phyloP scores from a whole-genome alignment of 2,113 vertebrate species.

The Vulpes ferrilata region DNA sequence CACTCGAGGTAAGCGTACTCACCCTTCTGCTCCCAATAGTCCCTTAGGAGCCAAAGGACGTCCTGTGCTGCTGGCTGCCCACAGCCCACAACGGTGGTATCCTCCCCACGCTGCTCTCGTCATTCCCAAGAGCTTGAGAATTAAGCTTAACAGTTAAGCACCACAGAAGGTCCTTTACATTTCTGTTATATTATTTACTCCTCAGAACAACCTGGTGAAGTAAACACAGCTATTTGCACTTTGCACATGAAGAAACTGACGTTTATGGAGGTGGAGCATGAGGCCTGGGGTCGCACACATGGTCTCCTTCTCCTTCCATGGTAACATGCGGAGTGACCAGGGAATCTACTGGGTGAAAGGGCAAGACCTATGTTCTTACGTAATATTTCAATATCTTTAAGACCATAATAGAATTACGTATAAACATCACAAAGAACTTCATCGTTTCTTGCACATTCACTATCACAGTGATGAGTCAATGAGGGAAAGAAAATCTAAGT shows the following conservation, averaged over 20 bases:
- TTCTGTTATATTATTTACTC: not conserved
- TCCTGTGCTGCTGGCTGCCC: not conserved
- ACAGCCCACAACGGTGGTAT: not conserved
- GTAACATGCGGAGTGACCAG: not conserved
- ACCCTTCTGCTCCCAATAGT: not conserved
- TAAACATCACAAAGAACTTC: not conserved
- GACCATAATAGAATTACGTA: not conserved
- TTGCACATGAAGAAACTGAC: not conserved
- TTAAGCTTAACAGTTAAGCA: not conserved
- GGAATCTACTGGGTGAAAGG: not conserved
- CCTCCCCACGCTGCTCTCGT: not conserved
- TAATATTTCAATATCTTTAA: not conserved
- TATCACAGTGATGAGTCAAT: not conserved
- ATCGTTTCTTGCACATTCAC: not conserved
- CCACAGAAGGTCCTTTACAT: not conserved
- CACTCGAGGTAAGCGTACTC: not conserved
- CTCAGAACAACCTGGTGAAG: not conserved
- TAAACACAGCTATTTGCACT: not conserved
- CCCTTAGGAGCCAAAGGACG: not conserved
- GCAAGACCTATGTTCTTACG: not conserved
- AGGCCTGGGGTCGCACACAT: not conserved
- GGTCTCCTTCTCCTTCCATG: not conserved
- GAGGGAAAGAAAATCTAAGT: not conserved
- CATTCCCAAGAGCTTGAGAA: not conserved
- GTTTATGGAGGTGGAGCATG: not conserved